These are phyloP conservation scores for Odobenus rosmarus DNA, from an alignment of 2,113 vertebrate genomes.

Conservation along the genomic window DNA sequence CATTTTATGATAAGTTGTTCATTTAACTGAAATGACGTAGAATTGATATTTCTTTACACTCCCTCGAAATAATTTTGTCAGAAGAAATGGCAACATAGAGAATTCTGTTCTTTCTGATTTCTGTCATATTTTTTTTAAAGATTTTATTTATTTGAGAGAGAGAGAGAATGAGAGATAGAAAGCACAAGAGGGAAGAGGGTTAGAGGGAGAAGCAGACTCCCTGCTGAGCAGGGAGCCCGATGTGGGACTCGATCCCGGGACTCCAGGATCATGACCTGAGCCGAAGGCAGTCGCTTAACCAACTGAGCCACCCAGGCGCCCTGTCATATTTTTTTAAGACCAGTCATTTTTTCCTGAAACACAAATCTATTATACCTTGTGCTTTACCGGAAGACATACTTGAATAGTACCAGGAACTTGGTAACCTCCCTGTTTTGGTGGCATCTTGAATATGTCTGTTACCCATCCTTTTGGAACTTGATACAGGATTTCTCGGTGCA, in stretches of 20 bases:
- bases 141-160: too few relatives aligned
- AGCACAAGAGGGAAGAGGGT: too few relatives aligned
- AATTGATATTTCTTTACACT: neutral
- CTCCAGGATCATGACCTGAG: too few relatives aligned
- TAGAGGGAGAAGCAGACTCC: too few relatives aligned
- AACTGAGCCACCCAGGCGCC: too few relatives aligned
- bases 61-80: neutral
- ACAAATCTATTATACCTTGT: neutral
- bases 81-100: neutral
- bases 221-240: too few relatives aligned
- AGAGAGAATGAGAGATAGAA: too few relatives aligned
- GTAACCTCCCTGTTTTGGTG: neutral
- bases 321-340: neutral
- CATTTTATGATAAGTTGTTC: conserved; percentile 28
- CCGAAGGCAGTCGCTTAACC: too few relatives aligned
- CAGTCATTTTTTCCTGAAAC: neutral
- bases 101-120: neutral
- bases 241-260: too few relatives aligned
- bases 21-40: neutral
- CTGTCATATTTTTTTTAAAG: neutral
- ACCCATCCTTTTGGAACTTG: neutral
- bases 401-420: neutral
- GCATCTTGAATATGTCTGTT: neutral
- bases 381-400: neutral
- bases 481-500: neutral